phyloP scores from a whole-genome alignment of 2,888 invertebrate species.

The Empis livida region DNA sequence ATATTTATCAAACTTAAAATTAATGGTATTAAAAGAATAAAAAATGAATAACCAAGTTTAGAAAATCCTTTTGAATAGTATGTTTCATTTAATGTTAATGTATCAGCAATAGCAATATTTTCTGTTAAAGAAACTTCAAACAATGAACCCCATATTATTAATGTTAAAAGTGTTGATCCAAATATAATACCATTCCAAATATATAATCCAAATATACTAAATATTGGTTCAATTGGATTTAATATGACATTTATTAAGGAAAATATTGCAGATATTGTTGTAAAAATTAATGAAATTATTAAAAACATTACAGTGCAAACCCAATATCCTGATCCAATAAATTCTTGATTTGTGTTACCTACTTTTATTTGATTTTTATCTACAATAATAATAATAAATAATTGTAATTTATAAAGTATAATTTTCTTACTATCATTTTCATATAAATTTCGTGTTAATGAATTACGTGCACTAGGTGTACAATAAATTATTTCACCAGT shows the following conservation, averaged over 20 bases:
- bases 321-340: constrained; percentile 38
- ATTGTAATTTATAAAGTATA: too few species aligned
- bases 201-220: constrained; percentile 40
- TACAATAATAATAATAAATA: too few species aligned
- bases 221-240: constrained; percentile 42
- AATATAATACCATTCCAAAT: constrained; percentile 44
- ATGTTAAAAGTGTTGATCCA: constrained; percentile 20
- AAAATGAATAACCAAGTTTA: constrained; percentile 36
- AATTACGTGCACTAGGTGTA: background rate
- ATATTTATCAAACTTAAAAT: constrained; percentile 20
- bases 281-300: constrained; percentile 38
- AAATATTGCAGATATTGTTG: constrained; percentile 37
- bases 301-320: constrained; percentile 42
- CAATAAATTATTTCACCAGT: constrained; percentile 13
- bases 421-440: too few species aligned
- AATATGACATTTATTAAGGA: constrained; percentile 45
- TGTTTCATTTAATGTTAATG: constrained; percentile 21
- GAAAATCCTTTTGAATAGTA: constrained; percentile 25
- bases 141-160: constrained; percentile 34
- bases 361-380: too few species aligned
- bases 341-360: too few species aligned
- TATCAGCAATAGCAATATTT: constrained; percentile 33
- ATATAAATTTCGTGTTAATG: too few species aligned
- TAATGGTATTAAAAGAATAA: constrained; percentile 22
- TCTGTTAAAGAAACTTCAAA: constrained; percentile 25